These are phyloP conservation scores for Clusia tigrina DNA, from an alignment of 2,888 invertebrate genomes.

Conservation along the genomic window DNA sequence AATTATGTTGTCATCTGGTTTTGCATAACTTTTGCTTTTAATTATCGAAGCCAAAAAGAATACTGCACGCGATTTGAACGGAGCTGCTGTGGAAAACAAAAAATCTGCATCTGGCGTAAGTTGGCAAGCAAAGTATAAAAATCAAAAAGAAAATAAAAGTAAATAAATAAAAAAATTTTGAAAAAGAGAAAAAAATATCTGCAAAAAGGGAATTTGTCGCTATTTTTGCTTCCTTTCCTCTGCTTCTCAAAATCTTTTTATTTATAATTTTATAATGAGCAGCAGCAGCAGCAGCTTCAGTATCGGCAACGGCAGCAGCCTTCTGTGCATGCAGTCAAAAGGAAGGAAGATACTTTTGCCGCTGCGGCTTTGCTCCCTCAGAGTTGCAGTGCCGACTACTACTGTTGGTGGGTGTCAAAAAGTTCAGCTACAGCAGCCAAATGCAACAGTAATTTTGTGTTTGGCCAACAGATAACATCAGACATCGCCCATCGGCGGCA, in stretches of 20 bases:
- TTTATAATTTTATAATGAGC: constrained; percentile 44
- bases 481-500: constrained; percentile 19
- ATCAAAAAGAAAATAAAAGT: background rate
- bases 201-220: constrained; percentile 38
- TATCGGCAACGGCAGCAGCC: constrained; percentile 37
- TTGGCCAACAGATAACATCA: constrained; percentile 58
- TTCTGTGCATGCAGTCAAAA: background rate
- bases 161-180: background rate
- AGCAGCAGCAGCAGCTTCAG: constrained; percentile 38
- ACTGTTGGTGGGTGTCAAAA: constrained; percentile 36
- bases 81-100: constrained; percentile 16
- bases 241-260: constrained; percentile 14
- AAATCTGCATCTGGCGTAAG: constrained; percentile 34
- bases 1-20: constrained; percentile 35
- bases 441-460: constrained; percentile 55
- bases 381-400: constrained; percentile 22
- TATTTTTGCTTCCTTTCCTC: constrained; percentile 35
- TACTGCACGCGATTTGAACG: constrained; percentile 37
- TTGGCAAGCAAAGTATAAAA: constrained; percentile 27
- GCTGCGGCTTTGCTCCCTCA: constrained; percentile 12
- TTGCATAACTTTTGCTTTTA: constrained; percentile 15
- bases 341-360: constrained; percentile 14
- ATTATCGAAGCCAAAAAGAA: constrained; percentile 27
- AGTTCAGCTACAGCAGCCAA: constrained; percentile 47
- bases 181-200: constrained; percentile 1